These are phyloP conservation scores for Hestina assimilis DNA, from an alignment of 1,140 invertebrate genomes.

Conservation along the genomic window DNA sequence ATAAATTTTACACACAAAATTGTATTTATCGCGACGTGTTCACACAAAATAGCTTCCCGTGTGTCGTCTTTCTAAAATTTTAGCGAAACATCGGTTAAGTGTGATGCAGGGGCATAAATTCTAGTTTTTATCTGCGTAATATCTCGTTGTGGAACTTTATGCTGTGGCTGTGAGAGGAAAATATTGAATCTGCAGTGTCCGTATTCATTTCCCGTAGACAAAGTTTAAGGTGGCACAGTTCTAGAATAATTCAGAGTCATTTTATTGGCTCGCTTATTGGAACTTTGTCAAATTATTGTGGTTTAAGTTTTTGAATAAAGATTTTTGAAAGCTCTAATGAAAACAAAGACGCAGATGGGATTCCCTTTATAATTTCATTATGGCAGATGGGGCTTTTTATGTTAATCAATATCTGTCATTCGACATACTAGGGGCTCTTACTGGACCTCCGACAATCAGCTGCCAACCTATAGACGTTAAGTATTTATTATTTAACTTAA, in stretches of 20 bases:
- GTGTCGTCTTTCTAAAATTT: conserved; percentile 39
- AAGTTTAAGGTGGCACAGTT: conserved; percentile 2
- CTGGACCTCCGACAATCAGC: too few species aligned
- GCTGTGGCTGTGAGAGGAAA: conserved; percentile 36
- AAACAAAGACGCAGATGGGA: conserved; percentile 51
- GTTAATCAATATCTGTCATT: too few species aligned
- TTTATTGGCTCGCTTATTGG: conserved; percentile 16
- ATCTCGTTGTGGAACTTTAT: conserved; percentile 44
- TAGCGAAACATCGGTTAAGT: conserved; percentile 46
- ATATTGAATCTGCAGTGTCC: conserved; percentile 46
- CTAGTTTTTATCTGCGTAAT: conserved; percentile 49
- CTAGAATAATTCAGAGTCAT: conserved; percentile 3
- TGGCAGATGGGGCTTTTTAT: too few species aligned
- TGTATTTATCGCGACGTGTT: background rate
- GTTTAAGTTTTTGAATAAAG: background rate
- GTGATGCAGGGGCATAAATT: conserved; percentile 46
- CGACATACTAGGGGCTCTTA: too few species aligned
- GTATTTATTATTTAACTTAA: too few species aligned
- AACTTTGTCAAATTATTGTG: background rate
- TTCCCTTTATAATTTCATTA: too few species aligned
- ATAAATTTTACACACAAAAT: too few species aligned
- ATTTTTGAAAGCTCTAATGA: conserved; percentile 28
- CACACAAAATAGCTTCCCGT: conserved; percentile 21
- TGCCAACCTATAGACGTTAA: too few species aligned
- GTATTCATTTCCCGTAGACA: conserved; percentile 34